phyloP scores from a whole-genome alignment of 2,797 vertebrate genomes.

The Emys orbicularis region DNA sequence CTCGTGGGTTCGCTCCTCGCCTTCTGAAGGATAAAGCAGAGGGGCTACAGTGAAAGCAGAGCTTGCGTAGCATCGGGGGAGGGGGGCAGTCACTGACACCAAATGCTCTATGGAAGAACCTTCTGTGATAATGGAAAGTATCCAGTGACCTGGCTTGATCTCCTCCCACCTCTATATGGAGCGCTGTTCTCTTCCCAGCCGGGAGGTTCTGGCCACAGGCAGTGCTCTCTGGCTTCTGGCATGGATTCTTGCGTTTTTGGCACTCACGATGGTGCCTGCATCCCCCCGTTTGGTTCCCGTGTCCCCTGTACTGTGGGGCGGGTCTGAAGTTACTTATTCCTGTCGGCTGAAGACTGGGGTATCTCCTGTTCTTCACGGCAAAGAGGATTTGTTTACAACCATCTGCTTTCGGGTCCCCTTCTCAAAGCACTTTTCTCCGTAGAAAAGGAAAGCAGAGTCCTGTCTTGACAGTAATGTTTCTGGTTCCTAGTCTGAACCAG shows the following conservation, averaged over 20 bases:
- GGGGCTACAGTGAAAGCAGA: neutral
- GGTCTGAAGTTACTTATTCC: too few relatives aligned
- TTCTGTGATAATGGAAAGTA: neutral
- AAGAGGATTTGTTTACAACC: neutral
- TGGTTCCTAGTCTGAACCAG: neutral
- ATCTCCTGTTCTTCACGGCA: too few relatives aligned
- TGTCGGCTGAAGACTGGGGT: too few relatives aligned
- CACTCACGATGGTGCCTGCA: neutral
- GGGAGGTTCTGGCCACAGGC: neutral
- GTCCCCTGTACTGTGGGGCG: neutral
- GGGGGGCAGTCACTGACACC: neutral
- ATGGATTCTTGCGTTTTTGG: neutral
- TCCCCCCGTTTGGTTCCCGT: neutral
- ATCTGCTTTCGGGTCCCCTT: neutral
- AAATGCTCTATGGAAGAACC: neutral
- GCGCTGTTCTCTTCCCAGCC: neutral
- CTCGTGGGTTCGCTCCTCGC: too few relatives aligned
- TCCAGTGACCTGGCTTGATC: neutral
- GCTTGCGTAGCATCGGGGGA: too few relatives aligned
- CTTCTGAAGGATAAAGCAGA: neutral
- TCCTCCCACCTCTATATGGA: neutral
- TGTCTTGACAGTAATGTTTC: neutral
- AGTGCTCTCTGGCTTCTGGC: neutral
- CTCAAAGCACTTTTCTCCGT: neutral
- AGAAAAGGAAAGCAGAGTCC: neutral